Base-by-base conservation (phyloP, 2,113 vertebrate genomes). In the Cebidichthys violaceus region DNA sequence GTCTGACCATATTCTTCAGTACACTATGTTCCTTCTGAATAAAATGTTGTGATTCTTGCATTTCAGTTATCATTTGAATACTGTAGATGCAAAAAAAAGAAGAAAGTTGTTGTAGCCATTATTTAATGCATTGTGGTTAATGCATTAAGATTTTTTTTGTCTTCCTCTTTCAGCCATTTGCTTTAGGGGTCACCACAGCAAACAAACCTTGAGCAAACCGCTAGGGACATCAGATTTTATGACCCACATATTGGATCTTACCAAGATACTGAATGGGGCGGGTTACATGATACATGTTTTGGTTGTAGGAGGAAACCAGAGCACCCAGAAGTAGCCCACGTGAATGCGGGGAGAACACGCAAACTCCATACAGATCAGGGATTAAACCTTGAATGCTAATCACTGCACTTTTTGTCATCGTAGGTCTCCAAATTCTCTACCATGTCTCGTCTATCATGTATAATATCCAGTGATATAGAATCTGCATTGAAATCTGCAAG, bases 381-480 rank as follows among this genome's bases (percentile, higher is more conserved):
- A 27, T 57, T 5, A 2, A 54, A 14, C n/a, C n/a, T 9, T 4
- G 24, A 27, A 27, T n/a, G 20, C 50, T 54, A n/a, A 54, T 54
- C 50, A 54, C 50, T 22, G 20, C 50, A 54, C 9, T 8, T 29
- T 9, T 43, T 31, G 31, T 6, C 55, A 20, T 60, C 41, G 6
- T 0, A 35, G 31, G 24, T 68, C 57, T 31, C 35, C 2, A 59
- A 59, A 75, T 54, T 29, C 3, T 68, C 29, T 20, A 6, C 47
- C 39, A 11, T 22, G 4, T 57, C 37, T 41, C 60, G 15, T 76
- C 61, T 47, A 10, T 72, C 54, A 59, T 74, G 2, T 54, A 27
- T 15, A 68, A 50, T 6, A 50, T 68, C 13, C 22, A 66, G 27
- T 55, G 29, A 60, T 71, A 75, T 27, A 70, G 11, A 70, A 52